Evolutionary conservation across 2,888 invertebrate species (phyloP), one percentile per base, ranked within the genome.

Genomic region (Scaptodrosophila latifasciaeformis): DNA sequence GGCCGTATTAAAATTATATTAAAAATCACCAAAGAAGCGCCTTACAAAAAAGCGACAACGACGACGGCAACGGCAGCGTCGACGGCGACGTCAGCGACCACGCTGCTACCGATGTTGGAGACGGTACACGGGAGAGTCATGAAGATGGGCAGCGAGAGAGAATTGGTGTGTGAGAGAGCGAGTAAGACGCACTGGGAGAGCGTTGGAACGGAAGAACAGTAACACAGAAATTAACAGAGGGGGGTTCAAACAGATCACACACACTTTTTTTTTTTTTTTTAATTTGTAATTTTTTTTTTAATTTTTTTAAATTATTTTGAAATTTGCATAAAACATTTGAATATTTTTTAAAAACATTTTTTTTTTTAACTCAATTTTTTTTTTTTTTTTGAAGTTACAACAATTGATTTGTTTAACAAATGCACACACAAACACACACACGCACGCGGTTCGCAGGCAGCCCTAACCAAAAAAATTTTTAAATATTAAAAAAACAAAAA

Each of bases 301-400:
- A 39, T 15, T 39, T 1, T 34, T 34, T 34, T 39, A 19, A 17
- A 13, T 39, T 15, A 17, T 18, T 39, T 18, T 18, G 5, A 17
- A 15, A 13, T 15, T 39, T 48, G 43, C 52, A 35, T 31, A 43
- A 29, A 59, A 46, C 45, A 50, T 42, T 24, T 59, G 53, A 53
- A 39, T 35, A 42, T 53, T 56, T 56, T 7, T 58, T 57, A 48
- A 56, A 49, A 56, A 57, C 56, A 56, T 49, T 37, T 58, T 58
- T n/a, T n/a, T n/a, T n/a, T n/a, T n/a, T n/a, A n/a, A n/a, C n/a
- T n/a, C n/a, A n/a, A n/a, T n/a, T n/a, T n/a, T n/a, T n/a, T n/a
- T n/a, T n/a, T n/a, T n/a, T n/a, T n/a, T n/a, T n/a, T n/a, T n/a
- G n/a, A n/a, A n/a, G n/a, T n/a, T n/a, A n/a, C n/a, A n/a, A n/a